These are phyloP conservation scores for Alligator mississippiensis DNA, from an alignment of 2,113 vertebrate species.

Conservation along the genomic window DNA sequence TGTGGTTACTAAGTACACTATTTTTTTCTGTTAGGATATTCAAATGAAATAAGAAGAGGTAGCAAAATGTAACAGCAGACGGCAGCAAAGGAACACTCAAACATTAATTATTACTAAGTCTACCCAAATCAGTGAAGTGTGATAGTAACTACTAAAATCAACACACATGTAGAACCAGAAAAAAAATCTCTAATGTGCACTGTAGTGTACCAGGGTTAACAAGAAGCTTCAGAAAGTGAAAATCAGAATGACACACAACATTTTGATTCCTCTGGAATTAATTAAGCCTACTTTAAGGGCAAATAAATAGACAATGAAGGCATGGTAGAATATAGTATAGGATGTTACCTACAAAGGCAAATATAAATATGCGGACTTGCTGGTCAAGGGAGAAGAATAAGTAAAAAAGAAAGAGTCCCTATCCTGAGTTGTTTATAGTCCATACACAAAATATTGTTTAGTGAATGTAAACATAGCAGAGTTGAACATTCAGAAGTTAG, in stretches of 20 bases:
- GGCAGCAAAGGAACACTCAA: neutral
- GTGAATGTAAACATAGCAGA: neutral
- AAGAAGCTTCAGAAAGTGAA: neutral
- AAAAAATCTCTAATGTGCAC: neutral
- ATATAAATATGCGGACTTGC: neutral
- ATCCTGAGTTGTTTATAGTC: neutral
- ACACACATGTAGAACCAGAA: rapidly evolving
- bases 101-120: neutral
- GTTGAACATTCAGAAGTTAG: neutral
- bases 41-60: slow-evolving; percentile 10
- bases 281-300: neutral
- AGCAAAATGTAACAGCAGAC: neutral
- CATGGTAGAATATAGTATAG: neutral
- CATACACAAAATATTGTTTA: neutral
- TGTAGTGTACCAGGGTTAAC: neutral
- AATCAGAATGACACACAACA: neutral
- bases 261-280: neutral
- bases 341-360: neutral
- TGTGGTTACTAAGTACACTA: slow-evolving; percentile 65
- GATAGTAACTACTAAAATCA: neutral
- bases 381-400: neutral
- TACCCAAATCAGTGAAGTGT: neutral
- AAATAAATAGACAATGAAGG: neutral
- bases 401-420: neutral
- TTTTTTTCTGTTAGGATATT: slow-evolving; percentile 66